phyloP scores from a whole-genome alignment of 2,888 invertebrate genomes.

The Griposia aprilina region DNA sequence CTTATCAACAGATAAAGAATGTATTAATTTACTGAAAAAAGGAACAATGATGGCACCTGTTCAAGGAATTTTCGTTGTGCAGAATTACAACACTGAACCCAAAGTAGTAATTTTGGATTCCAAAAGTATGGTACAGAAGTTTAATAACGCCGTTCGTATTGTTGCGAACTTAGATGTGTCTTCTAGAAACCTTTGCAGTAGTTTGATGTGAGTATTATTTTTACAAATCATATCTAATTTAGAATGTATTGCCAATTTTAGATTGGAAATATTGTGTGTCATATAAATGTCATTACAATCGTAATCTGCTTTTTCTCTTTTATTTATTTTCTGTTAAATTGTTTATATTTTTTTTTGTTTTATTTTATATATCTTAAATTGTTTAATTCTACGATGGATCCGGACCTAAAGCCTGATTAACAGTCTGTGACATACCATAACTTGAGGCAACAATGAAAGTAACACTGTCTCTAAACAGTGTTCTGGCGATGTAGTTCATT shows the following conservation, averaged over 20 bases:
- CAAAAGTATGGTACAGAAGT: constrained; percentile 66
- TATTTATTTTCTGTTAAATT: background rate
- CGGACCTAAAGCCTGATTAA: background rate
- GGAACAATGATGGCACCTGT: constrained; percentile 71
- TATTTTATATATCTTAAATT: too few relatives aligned
- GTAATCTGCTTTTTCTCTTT: background rate
- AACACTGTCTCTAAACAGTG: background rate
- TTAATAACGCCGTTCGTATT: constrained; percentile 35
- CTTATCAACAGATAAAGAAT: constrained; percentile 66
- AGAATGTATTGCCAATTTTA: background rate
- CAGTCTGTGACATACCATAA: background rate
- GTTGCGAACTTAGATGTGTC: constrained; percentile 72
- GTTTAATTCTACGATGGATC: background rate
- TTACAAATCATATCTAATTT: background rate
- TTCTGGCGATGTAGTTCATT: background rate
- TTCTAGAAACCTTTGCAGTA: constrained; percentile 71
- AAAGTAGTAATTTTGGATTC: constrained; percentile 54
- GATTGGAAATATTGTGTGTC: background rate
- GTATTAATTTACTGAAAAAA: constrained; percentile 69
- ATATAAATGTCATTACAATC: background rate
- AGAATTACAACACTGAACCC: constrained; percentile 58
- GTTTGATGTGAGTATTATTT: constrained; percentile 47
- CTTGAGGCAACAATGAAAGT: background rate
- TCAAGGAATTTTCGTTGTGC: constrained; percentile 74
- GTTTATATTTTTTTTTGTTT: too few relatives aligned